A percentile compares a stretch with the other conserved stretches of the same genome.
These are phyloP conservation scores for Platorchestia sp. DNA, from an alignment of 1,140 invertebrate species.

Conservation along the genomic window DNA sequence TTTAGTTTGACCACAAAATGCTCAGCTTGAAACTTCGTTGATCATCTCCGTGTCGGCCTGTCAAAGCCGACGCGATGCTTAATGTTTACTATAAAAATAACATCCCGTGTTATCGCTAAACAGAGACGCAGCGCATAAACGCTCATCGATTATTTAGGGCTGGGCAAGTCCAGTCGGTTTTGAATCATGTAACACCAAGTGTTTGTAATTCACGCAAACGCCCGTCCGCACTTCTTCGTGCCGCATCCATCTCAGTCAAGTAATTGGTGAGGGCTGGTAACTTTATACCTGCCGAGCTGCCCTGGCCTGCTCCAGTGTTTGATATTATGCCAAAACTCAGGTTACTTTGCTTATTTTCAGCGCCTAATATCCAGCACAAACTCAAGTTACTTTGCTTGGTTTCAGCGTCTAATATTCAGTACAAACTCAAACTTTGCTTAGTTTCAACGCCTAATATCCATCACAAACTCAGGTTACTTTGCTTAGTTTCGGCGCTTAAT, in stretches of 20 bases:
- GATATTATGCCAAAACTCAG: not conserved
- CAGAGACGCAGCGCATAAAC: not conserved
- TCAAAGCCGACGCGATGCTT: constrained; percentile 3
- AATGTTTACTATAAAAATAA: constrained; percentile 48
- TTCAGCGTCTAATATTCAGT: too few species aligned
- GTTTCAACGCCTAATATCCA: too few species aligned
- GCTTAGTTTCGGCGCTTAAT: not conserved
- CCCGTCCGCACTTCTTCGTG: not conserved
- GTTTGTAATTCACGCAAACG: not conserved
- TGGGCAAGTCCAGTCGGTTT: not conserved
- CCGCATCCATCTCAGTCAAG: not conserved
- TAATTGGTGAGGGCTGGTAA: not conserved
- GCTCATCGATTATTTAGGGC: constrained; percentile 24
- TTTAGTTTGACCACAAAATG: constrained; percentile 50
- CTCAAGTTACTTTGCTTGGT: too few species aligned
- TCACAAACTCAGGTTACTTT: not conserved
- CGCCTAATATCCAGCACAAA: too few species aligned
- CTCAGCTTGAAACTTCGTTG: not conserved
- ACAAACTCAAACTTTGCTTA: too few species aligned
- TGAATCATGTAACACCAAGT: not conserved
- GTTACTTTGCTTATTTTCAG: too few species aligned
- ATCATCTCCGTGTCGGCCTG: constrained; percentile 3
- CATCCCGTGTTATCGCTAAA: constrained; percentile 50
- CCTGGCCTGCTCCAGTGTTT: not conserved
- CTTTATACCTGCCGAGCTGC: not conserved